phyloP scores from a whole-genome alignment of 1,140 invertebrate species.

The Pygmarrhopalites habei region DNA sequence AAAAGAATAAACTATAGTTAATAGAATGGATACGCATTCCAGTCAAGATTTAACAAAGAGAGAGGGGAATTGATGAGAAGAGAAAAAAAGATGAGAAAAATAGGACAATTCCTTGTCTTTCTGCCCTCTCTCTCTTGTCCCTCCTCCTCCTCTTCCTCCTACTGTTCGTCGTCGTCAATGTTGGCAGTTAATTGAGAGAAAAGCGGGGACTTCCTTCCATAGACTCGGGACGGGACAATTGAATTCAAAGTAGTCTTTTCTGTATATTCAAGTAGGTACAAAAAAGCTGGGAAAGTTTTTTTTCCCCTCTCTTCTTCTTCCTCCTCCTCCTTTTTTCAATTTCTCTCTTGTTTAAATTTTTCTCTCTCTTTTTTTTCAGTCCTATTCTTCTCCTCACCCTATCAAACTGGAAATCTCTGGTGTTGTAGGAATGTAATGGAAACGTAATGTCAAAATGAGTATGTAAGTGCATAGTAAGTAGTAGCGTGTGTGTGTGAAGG shows the following conservation, averaged over 20 bases:
- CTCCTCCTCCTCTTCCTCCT: constrained; percentile 3
- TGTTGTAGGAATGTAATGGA: constrained; percentile 11
- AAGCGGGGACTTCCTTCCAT: background rate
- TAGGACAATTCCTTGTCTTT: constrained; percentile 21
- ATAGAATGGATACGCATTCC: too few relatives aligned
- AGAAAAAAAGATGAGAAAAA: constrained; percentile 12
- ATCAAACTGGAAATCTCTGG: constrained; percentile 20
- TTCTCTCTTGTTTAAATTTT: constrained; percentile 9
- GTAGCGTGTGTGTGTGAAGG: too few relatives aligned
- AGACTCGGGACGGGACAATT: background rate
- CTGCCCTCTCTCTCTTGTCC: too few relatives aligned
- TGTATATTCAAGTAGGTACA: background rate
- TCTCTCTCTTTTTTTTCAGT: background rate
- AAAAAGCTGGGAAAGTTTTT: too few relatives aligned
- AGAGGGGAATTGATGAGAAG: constrained; percentile 6
- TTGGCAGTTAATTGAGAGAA: background rate
- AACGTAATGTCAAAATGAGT: constrained; percentile 16
- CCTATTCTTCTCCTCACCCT: constrained; percentile 4
- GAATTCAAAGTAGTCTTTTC: too few relatives aligned
- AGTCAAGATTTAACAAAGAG: too few relatives aligned
- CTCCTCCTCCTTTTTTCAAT: background rate
- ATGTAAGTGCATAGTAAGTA: constrained; percentile 7
- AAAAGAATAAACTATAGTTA: background rate
- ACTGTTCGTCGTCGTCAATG: too few relatives aligned
- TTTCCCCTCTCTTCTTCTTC: too few relatives aligned